A percentile compares a stretch with the other conserved stretches of the same genome.
phyloP scores from a whole-genome alignment of 2,797 vertebrate genomes.

The Peromyscus eremicus region DNA sequence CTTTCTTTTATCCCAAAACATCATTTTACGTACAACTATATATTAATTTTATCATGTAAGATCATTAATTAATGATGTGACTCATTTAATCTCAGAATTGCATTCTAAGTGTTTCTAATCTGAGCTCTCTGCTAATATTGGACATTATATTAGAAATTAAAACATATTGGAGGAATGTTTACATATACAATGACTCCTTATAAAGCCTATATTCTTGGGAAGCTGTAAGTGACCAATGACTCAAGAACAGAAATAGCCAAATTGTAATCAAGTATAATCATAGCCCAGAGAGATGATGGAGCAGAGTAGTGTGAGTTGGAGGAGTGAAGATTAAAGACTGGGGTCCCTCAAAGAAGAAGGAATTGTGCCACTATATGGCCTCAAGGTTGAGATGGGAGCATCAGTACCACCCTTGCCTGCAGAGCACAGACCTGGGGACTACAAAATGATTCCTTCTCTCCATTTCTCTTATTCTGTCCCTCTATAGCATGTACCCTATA shows the following conservation, averaged over 20 bases:
- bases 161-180: not conserved
- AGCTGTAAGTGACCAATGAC: not conserved
- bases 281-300: not conserved
- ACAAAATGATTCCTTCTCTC: not conserved
- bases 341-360: not conserved
- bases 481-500: not conserved
- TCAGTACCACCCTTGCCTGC: fast-evolving
- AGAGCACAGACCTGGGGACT: fast-evolving
- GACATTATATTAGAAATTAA: not conserved
- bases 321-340: not conserved
- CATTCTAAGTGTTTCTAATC: not conserved
- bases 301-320: not conserved
- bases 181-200: no score
- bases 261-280: fast-evolving
- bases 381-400: not conserved
- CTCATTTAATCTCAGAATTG: not conserved
- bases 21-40: not conserved
- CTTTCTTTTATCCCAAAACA: not conserved
- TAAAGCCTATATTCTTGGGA: not conserved
- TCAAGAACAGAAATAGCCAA: not conserved
- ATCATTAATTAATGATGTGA: not conserved
- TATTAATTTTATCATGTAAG: not conserved
- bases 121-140: not conserved
- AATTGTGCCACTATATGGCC: not conserved
- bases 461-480: not conserved